phyloP scores from a whole-genome alignment of 2,113 vertebrate genomes.

The Indicator maculatus region DNA sequence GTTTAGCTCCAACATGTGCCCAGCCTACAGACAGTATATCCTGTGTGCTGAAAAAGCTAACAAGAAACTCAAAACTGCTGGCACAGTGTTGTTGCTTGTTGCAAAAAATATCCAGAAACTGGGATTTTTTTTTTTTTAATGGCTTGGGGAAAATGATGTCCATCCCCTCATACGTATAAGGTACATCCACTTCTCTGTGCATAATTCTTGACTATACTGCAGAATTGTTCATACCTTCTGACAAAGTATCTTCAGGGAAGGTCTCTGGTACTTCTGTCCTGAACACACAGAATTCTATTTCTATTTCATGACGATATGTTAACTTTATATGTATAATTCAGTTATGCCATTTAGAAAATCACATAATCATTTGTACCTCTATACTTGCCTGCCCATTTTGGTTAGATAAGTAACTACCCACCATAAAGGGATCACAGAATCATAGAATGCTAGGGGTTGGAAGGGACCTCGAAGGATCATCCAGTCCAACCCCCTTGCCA shows the following conservation, averaged over 20 bases:
- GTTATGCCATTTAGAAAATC: background rate
- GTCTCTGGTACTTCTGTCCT: background rate
- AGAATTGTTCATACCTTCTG: background rate
- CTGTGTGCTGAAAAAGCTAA: background rate
- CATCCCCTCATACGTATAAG: background rate
- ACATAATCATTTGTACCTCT: background rate
- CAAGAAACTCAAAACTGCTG: background rate
- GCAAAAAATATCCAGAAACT: background rate
- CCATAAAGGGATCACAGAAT: background rate
- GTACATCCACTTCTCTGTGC: rapidly evolving
- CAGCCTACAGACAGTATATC: rapidly evolving
- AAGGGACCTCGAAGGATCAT: too few species aligned
- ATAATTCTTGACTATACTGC: background rate
- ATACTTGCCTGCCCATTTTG: background rate
- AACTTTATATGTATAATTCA: background rate
- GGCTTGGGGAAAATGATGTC: background rate
- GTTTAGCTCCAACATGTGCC: background rate
- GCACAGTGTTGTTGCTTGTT: background rate
- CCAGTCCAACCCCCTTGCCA: too few species aligned
- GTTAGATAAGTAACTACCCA: background rate
- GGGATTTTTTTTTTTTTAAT: background rate
- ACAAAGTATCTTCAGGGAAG: background rate
- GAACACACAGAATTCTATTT: background rate
- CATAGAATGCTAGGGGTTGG: too few species aligned
- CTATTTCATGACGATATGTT: background rate